phyloP scores from a whole-genome alignment of 2,888 invertebrate genomes.

The Pristionchus entomophagus region DNA sequence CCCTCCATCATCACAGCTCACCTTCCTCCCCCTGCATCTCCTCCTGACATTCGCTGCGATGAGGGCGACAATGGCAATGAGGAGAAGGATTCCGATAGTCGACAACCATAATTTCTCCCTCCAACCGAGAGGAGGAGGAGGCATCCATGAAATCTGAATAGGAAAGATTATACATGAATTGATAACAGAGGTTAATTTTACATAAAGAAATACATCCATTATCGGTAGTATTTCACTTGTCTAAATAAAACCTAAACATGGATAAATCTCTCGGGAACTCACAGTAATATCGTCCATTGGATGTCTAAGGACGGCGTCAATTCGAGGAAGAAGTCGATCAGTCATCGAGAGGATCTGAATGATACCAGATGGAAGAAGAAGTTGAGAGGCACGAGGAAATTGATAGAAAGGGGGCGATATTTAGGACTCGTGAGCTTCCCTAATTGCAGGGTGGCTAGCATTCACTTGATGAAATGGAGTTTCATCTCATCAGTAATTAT shows the following conservation, averaged over 20 bases:
- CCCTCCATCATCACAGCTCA: too few species aligned
- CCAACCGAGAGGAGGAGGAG: background rate
- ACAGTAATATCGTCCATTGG: conserved; percentile 15
- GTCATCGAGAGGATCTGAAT: background rate
- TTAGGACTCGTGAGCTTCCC: background rate
- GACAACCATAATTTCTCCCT: conserved; percentile 33
- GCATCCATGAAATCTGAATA: background rate
- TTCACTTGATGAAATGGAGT: background rate
- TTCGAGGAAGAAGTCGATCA: conserved; percentile 18
- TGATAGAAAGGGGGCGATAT: background rate
- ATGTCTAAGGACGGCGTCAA: conserved; percentile 11
- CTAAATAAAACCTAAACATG: background rate
- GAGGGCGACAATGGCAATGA: conserved; percentile 13
- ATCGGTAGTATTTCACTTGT: too few species aligned
- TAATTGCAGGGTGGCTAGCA: background rate
- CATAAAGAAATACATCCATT: too few species aligned
- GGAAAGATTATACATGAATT: too few species aligned
- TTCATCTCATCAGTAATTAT: background rate
- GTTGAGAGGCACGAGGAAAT: background rate
- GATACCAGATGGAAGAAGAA: background rate
- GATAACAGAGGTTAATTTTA: too few species aligned
- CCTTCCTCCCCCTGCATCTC: conserved; percentile 12
- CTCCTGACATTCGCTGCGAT: conserved; percentile 23
- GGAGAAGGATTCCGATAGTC: conserved; percentile 16
- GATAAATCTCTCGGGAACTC: background rate